Percentiles rank a stretch among this genome's conserved stretches.
Conservation (phyloP, 2,113 vertebrate species). For the Melanocharis versteri region DNA sequence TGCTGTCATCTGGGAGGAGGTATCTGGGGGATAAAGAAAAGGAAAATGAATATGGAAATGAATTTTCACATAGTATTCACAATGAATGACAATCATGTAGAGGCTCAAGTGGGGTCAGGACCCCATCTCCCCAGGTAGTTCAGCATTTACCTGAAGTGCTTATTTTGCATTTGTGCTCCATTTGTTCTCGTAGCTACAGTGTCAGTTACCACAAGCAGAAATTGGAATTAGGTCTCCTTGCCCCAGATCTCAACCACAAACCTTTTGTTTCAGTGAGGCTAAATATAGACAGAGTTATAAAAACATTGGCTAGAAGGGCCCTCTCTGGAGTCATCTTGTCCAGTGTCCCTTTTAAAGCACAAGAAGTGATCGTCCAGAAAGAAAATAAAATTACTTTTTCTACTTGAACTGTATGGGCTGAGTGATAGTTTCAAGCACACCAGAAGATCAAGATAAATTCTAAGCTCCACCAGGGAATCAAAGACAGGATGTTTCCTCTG, state of each 20-base stretch:
- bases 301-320: not conserved
- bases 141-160: not conserved
- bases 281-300: not conserved
- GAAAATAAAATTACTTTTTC: not conserved
- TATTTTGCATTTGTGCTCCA: not conserved
- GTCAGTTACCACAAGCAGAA: not conserved
- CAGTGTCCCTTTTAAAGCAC: not conserved
- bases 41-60: not conserved
- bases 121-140: not conserved
- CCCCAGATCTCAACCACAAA: not conserved
- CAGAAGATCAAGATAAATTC: not conserved
- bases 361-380: not conserved
- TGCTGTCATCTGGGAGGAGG: conserved; percentile 91
- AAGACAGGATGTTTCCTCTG: not conserved
- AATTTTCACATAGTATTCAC: not conserved
- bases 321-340: not conserved
- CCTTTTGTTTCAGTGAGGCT: not conserved
- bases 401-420: not conserved
- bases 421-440: not conserved
- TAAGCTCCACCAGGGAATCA: not conserved
- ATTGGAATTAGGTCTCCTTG: not conserved
- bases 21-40: conserved; percentile 74
- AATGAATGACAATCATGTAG: not conserved
- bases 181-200: not conserved
- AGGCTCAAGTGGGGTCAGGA: not conserved